Base-by-base conservation (phyloP, 2,888 invertebrate genomes). In the Oligia strigilis region DNA sequence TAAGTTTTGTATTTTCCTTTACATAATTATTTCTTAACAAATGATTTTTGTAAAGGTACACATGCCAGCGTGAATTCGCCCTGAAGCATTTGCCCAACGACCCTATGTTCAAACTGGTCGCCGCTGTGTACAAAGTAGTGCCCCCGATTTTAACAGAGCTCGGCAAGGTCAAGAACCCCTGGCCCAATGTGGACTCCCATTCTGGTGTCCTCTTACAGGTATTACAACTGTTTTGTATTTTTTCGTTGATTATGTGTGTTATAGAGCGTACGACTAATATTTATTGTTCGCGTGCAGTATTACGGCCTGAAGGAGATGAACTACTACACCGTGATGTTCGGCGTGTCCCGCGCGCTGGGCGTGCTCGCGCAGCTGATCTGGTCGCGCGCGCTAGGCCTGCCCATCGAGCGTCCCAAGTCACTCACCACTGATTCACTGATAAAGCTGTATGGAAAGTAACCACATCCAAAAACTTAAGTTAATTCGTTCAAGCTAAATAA, bases 101-200 rank as follows among this genome's bases (percentile, higher is more conserved):
- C 95, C 98, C 98, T 1, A 95, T 99, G 92, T 99, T 99, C 97
- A 98, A 99, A 97, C 97, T 99, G 92, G 99, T 99, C 43, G 98
- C 99, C 3, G 98, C 98, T 92, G 97, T 99, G 13, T 99, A 99
- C 98, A 99, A 99, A 95, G 98, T 99, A 75, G 99, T 99, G 71
- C 99, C 99, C 1, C 98, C 99, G 88, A 98, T 99, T 92, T 98
- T 99, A 69, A 97, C 98, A 90, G 99, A 99, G 96, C 98, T 99
- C 89, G 99, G 99, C 93, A 99, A 99, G 97, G 99, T 99, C 82
- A 99, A 99, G 98, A 99, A 99, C 98, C 99, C 99, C 84, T 99
- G 99, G 99, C 99, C 99, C 88, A 99, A 99, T 95, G 99, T 99
- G 90, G 99, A 99, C 97, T 99, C 99, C 43, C 99, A 99, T 97